Base-by-base conservation (phyloP, 2,113 vertebrate species). In the Channa argus region DNA sequence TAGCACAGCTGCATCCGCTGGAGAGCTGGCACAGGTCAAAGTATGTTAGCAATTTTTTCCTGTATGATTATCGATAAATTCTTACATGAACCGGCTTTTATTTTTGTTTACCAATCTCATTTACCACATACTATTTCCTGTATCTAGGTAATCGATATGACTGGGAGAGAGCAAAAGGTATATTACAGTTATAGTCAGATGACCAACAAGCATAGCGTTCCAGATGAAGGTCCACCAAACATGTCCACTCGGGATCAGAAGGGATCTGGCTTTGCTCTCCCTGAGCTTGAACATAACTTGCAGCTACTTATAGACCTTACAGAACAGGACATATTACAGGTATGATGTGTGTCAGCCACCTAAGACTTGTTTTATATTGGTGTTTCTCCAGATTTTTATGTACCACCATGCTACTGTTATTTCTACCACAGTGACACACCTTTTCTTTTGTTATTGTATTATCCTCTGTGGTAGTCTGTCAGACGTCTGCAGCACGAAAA, bases 181-280 rank as follows among this genome's bases (percentile, higher is more conserved):
- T 99, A 99, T 81, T 97, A 97, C 91, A 99, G 97, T 92, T 99
- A 99, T 91, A 99, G 97, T 74, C 98, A 99, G 81, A 98, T 99
- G 83, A 95, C 96, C 91, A 96, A 98, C 90, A 99, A 99, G 89
- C 98, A 99, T 94, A 97, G 92, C 6, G 90, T 98, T 65, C 98
- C 97, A 0, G 97, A 97, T 0, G 96, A 99, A 34, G 93, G 82
- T 43, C 93, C 96, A 0, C 92, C 93, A 77, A 93, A 80, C 56
- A 84, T 85, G 0, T 85, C 93, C 0, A 88, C 92, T 45, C 95
- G 93, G 38, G 97, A 98, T 50, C 93, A 95, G 86, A 97, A 95
- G 83, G 92, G 86, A 1, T 93, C 96, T 0, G 94, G 95, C 41
- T 99, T 99, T 36, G 92, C 94, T 2, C 90, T 99, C 54, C 97